Evolutionary conservation across 2,888 invertebrate species (phyloP).

Genomic region (Orgyia antiqua): DNA sequence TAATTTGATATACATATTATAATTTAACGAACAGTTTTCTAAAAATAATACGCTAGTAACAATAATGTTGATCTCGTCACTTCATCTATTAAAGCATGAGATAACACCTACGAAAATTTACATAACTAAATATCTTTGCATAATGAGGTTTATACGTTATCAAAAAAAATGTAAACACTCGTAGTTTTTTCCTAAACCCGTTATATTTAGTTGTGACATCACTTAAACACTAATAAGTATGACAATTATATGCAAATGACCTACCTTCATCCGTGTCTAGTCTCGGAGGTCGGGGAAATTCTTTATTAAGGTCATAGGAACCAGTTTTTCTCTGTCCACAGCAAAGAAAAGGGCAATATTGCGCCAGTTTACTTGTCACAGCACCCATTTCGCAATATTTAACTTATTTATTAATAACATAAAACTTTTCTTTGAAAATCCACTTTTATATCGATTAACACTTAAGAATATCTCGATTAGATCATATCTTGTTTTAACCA

Average conservation of each 20-base stretch:
- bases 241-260: too few relatives aligned
- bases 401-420: too few relatives aligned
- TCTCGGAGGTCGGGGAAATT: conserved; percentile 57
- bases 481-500: conserved; percentile 39
- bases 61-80: too few relatives aligned
- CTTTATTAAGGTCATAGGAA: conserved; percentile 53
- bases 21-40: too few relatives aligned
- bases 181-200: conserved; percentile 7
- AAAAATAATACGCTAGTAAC: too few relatives aligned
- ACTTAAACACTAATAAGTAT: conserved; percentile 6
- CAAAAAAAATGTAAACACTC: conserved; percentile 9
- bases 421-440: conserved; percentile 11
- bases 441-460: conserved; percentile 42
- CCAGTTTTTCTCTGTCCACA: conserved; percentile 38
- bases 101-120: conserved; percentile 10
- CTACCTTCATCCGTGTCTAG: conserved; percentile 50
- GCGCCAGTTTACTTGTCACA: conserved; percentile 51
- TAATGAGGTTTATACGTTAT: conserved; percentile 11
- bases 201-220: conserved; percentile 27
- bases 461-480: conserved; percentile 40
- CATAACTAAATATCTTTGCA: conserved; percentile 8
- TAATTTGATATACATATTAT: too few relatives aligned
- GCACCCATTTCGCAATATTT: conserved; percentile 58
- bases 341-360: conserved; percentile 40
- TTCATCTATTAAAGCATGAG: conserved; percentile 23